Base-by-base conservation (phyloP, 2,888 invertebrate genomes). In the Syritta pipiens region DNA sequence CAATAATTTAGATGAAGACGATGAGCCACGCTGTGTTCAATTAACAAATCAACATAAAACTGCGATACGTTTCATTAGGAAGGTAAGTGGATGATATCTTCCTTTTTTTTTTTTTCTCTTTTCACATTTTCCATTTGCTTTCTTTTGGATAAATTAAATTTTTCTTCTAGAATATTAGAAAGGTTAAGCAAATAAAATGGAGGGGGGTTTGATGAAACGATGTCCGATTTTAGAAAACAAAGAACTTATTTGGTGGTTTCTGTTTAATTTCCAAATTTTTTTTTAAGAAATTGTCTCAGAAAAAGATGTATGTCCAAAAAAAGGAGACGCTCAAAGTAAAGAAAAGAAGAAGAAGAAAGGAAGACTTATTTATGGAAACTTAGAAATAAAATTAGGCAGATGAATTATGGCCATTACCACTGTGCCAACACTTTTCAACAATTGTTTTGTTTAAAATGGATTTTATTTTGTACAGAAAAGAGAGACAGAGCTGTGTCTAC, bases 41-140 rank as follows among this genome's bases (percentile, higher is more conserved):
- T 91, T 97, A 85, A 97, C 97, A 74, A 93, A 94, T 85, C 93
- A 93, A 86, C 96, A 97, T 89, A 97, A 96, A 90, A 93, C 94
- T 83, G 97, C 96, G 83, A 97, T 97, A 88, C 91, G 97, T 86
- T 95, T 96, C 83, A 94, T 97, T 88, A 91, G 97, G 90, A 96
- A 97, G 94, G 95, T 95, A 91, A 89, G 91, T 89, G 51, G 35
- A 37, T 4, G 14, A 19, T 49, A 51, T 35, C 55, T 65, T 37
- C 10, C 14, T 42, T 51, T 30, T 42, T 28, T 20, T 28, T 12
- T 62, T 28, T 17, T 62, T 49, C 26, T 59, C 19, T 48, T 53
- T 55, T 24, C 7, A 20, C 30, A 12, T 28, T 46, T 9, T 24
- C 6, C 24, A 20, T 3, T 32, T 35, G 9, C 4, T 26, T n/a